Evolutionary conservation across 2,888 invertebrate genomes (phyloP).

Genomic region (Frankliniella intonsa): DNA sequence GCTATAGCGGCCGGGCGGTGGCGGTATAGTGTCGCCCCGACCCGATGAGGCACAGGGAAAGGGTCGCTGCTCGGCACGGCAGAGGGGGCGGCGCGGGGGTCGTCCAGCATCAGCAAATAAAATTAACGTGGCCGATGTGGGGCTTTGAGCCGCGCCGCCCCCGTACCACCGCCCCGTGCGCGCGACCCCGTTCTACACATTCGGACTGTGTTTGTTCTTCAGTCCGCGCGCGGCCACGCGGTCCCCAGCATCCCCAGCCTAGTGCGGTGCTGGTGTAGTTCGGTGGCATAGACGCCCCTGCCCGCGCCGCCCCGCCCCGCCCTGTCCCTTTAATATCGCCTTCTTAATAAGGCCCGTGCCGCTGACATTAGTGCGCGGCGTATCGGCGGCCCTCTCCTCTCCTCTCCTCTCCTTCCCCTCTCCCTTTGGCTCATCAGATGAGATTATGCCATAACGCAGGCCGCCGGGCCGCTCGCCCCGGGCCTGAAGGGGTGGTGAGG

Average conservation of each 20-base stretch:
- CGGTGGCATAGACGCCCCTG: too few species aligned
- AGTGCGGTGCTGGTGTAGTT: neutral
- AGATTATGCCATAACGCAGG: slow-evolving; percentile 20
- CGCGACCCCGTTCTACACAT: too few species aligned
- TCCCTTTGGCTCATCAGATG: slow-evolving; percentile 13
- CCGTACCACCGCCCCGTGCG: neutral
- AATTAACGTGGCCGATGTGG: neutral
- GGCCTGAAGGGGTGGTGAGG: neutral
- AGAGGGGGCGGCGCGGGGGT: neutral
- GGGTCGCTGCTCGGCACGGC: neutral
- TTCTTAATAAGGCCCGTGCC: slow-evolving; percentile 10
- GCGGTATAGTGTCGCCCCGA: too few species aligned
- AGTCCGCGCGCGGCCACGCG: too few species aligned
- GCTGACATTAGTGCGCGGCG: slow-evolving; percentile 18
- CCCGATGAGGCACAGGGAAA: neutral
- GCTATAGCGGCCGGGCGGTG: too few species aligned
- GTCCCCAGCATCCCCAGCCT: neutral
- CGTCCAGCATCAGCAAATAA: neutral
- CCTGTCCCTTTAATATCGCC: slow-evolving; percentile 16
- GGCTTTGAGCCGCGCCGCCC: too few species aligned
- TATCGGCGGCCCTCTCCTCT: neutral
- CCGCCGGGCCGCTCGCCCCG: neutral
- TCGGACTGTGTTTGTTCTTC: too few species aligned
- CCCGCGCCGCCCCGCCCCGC: neutral
- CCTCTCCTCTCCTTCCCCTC: neutral